phyloP scores from a whole-genome alignment of 2,888 invertebrate species.

The Pediacus dermestoides region DNA sequence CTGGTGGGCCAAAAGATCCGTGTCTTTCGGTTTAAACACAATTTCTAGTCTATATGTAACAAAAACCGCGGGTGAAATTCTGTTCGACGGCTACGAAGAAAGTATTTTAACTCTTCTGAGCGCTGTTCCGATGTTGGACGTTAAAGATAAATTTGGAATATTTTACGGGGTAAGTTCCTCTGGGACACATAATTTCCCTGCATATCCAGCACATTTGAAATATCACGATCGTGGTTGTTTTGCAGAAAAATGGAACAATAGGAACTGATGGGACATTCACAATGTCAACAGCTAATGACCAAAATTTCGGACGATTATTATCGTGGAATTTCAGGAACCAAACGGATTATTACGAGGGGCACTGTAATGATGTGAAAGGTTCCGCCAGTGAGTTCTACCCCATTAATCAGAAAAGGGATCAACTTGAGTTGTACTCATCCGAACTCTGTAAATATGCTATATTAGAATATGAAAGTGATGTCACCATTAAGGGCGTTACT shows the following conservation, averaged over 20 bases:
- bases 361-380: conserved; percentile 64
- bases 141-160: conserved; percentile 78
- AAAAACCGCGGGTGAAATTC: conserved; percentile 64
- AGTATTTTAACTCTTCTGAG: conserved; percentile 64
- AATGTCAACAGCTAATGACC: conserved; percentile 65
- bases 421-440: conserved; percentile 64
- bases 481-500: conserved; percentile 56
- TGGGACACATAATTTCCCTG: too few relatives aligned
- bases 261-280: conserved; percentile 70
- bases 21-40: conserved; percentile 51
- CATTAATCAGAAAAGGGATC: conserved; percentile 59
- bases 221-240: conserved; percentile 23
- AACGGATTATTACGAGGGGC: conserved; percentile 54
- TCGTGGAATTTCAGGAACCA: conserved; percentile 68
- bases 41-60: conserved; percentile 53
- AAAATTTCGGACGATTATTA: conserved; percentile 65
- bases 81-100: conserved; percentile 80
- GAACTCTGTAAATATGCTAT: conserved; percentile 71
- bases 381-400: conserved; percentile 80
- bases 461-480: conserved; percentile 60
- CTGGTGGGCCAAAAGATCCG: conserved; percentile 54
- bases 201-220: conserved; percentile 3
- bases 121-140: conserved; percentile 56
- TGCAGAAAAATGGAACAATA: conserved; percentile 71
- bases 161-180: conserved; percentile 68